Conservation (phyloP, 2,888 invertebrate species). For the Cerastis leucographa region DNA sequence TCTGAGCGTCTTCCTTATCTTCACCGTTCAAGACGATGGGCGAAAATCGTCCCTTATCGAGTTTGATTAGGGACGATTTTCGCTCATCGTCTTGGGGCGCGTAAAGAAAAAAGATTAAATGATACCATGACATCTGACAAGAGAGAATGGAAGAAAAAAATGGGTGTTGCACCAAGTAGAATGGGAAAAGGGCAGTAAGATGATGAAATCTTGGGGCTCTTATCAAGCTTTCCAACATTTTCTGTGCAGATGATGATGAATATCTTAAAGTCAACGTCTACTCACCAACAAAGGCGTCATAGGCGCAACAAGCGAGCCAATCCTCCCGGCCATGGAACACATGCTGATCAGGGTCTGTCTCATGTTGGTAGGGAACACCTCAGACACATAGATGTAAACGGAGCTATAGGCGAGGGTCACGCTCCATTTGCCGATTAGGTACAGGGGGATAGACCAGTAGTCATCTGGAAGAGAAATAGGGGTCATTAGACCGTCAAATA, state of each 20-base stretch:
- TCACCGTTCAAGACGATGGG: no score
- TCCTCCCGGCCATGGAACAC: conserved; percentile 92
- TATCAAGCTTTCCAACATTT: background rate
- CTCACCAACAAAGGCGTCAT: conserved; percentile 92
- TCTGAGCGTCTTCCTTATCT: no score
- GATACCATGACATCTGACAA: no score
- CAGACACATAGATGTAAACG: conserved; percentile 93
- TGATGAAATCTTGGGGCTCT: background rate
- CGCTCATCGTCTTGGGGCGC: background rate
- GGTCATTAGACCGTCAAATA: background rate
- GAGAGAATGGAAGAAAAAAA: no score
- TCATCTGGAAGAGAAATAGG: conserved; percentile 76
- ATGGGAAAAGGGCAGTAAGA: no score
- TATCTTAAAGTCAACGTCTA: background rate
- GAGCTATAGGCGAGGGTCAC: conserved; percentile 92
- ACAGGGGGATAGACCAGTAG: conserved; percentile 90
- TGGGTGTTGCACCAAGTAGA: no score
- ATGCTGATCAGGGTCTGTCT: conserved; percentile 92
- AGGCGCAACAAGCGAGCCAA: conserved; percentile 92
- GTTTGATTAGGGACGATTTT: background rate
- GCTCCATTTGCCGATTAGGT: conserved; percentile 92
- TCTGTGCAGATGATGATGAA: background rate
- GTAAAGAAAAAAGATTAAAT: no score
- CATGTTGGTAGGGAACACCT: conserved; percentile 93
- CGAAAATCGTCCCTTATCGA: no score